Evolutionary conservation across 2,113 vertebrate genomes (phyloP), one percentile per base, ranked within the genome.

Genomic region (Pachycephala philippinensis): DNA sequence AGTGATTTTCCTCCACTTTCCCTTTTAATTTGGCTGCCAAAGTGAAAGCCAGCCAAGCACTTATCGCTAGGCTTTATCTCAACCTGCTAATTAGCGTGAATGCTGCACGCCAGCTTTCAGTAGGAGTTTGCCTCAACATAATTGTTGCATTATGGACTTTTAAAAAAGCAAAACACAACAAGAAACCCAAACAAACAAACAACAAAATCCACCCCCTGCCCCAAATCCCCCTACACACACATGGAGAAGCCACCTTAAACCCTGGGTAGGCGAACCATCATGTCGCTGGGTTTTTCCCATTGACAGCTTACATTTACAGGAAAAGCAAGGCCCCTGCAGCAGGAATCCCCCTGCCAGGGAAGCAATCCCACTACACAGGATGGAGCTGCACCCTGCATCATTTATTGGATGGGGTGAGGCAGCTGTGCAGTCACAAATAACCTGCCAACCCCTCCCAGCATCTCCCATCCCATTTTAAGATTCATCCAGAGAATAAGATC

Each of bases 11-110:
- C 52, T 93, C 56, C 52, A 66, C 83, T 54, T 61, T 90, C 59
- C 94, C 76, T 95, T 95, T 93, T 95, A 89, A 90, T 97, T 95
- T 93, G 64, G 24, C 91, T 93, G 89, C 92, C 89, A 89, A 90
- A 81, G 39, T 54, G 86, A 95, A 95, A 95, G 83, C 59, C 83
- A 92, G 93, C 83, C 82, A 93, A 95, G 86, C 76, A 89, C 91
- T 95, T 96, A 96, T 97, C 77, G 0, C 72, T 78, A 87, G 89
- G 81, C 91, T 93, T 95, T 84, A 95, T 90, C 93, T 96, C 90
- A 90, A 96, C 84, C 92, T 86, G 93, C 90, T 96, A 91, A 96
- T 97, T 96, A 96, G 79, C 0, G 5, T 74, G 71, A 74, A 54
- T 30, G 68, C 82, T 74, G 42, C 8, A 39, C 9, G 23, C 75